Evolutionary conservation across 2,113 vertebrate genomes (phyloP).

Genomic region (Carlito syrichta): DNA sequence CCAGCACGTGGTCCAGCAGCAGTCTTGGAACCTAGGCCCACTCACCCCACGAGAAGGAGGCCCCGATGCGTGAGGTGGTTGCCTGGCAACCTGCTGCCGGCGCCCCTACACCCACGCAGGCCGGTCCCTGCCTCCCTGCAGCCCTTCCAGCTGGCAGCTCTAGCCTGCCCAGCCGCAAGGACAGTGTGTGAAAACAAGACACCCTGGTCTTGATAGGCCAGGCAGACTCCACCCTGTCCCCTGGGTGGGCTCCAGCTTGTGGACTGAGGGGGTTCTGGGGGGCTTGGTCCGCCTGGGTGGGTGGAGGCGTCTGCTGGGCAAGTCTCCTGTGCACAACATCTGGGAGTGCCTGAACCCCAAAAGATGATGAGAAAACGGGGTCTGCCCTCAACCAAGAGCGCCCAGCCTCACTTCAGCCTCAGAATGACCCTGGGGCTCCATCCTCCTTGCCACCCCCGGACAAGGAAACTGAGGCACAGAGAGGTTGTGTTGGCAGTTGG

Average conservation of each 20-base stretch:
- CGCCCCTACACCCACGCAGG: constrained; percentile 23
- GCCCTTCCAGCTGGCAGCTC: neutral
- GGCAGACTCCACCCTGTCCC: neutral
- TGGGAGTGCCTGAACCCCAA: fast-evolving
- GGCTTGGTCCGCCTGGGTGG: too few species aligned
- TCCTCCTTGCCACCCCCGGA: neutral
- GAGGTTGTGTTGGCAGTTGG: fast-evolving
- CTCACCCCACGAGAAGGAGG: neutral
- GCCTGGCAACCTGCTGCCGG: constrained; percentile 59
- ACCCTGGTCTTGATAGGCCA: neutral
- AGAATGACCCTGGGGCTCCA: fast-evolving
- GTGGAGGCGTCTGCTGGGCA: too few species aligned
- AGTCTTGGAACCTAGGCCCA: neutral
- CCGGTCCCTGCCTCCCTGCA: neutral
- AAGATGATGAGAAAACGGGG: neutral
- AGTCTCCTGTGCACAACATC: neutral
- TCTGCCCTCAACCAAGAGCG: neutral
- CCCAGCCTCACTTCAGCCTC: neutral
- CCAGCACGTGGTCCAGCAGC: neutral
- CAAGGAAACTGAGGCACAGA: neutral
- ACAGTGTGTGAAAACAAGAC: neutral
- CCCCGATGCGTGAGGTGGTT: constrained; percentile 8
- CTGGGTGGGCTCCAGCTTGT: neutral
- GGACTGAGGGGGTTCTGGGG: too few species aligned
- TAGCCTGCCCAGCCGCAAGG: neutral